Evolutionary conservation across 1,140 invertebrate species (phyloP), one percentile per base, ranked within the genome.

Genomic region (Arion vulgaris): DNA sequence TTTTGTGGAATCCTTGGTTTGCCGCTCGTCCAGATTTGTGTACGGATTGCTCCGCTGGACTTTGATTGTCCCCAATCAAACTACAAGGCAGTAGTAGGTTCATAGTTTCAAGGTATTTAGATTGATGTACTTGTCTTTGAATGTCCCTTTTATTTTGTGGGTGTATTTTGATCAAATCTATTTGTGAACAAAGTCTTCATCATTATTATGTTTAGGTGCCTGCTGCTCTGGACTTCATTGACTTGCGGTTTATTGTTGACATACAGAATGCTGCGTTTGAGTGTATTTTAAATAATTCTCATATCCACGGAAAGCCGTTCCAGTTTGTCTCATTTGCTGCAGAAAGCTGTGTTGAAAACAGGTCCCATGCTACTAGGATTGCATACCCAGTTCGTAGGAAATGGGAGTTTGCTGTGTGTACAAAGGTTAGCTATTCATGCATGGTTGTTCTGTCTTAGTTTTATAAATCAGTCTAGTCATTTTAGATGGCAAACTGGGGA

Each of bases 221-320:
- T 38, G 51, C 76, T 13, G 28, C 1, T 15, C 57, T 78, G 28
- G 57, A 78, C 53, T 78, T 38, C 76, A 78, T 78, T 36, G 76
- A 78, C 39, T 28, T 78, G 34, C 1, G 76, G 51, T 78, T 78
- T 26, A 78, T 78, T 9, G 51, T 66, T 2, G 28, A 78, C 34
- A 45, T 78, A 4, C 76, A 78, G 57, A 78, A 78, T 78, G 76
- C 76, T 45, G 76, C 53, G 0, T 78, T 78, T 78, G 49, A 34
- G 15, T 78, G 76, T 39, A 15, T 78, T 5, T 45, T 76, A 2
- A 53, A 76, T 0, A 34, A 11, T 36, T 28, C 51, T 4, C 13
- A 36, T 5, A n/a, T 66, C 9, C 19, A 23, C 38, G 23, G 28
- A 32, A 39, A 34, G 7, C 34, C 9, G 4, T 28, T 53, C 32